Evolutionary conservation across 2,888 invertebrate genomes (phyloP).

Genomic region (Eupithecia subfuscata): DNA sequence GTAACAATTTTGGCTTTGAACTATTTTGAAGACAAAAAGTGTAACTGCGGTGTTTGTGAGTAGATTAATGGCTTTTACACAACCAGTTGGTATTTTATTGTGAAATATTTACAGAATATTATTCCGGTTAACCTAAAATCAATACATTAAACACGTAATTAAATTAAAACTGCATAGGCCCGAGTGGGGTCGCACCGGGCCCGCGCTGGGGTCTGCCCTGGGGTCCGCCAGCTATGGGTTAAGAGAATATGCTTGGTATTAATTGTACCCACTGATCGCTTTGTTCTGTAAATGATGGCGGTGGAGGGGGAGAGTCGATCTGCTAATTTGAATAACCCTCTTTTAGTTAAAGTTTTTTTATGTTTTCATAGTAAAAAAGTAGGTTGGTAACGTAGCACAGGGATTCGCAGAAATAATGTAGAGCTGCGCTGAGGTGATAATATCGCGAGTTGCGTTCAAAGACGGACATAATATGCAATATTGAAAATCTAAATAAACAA

Average conservation of each 20-base stretch:
- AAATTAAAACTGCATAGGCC: constrained; percentile 13
- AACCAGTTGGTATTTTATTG: too few species aligned
- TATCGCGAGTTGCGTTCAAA: neutral
- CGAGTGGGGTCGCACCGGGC: constrained; percentile 25
- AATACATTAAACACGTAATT: neutral
- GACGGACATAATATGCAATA: neutral
- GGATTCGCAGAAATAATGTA: neutral
- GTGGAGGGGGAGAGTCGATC: constrained; percentile 22
- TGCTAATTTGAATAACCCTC: constrained; percentile 10
- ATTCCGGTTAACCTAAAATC: neutral
- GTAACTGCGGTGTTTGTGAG: neutral
- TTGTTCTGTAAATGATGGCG: constrained; percentile 18
- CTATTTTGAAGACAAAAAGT: neutral
- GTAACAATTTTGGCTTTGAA: neutral
- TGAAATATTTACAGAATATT: neutral
- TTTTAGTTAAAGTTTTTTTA: constrained; percentile 1
- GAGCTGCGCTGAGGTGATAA: neutral
- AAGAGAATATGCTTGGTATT: constrained; percentile 30
- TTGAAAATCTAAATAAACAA: neutral
- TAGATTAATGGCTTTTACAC: too few species aligned
- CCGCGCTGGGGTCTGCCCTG: neutral
- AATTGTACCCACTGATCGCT: constrained; percentile 30
- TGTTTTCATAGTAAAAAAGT: neutral
- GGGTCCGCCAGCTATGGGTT: constrained; percentile 46
- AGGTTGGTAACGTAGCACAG: neutral